Evolutionary conservation across 2,797 vertebrate genomes (phyloP).

Genomic region (Notoglanidium macrostoma): DNA sequence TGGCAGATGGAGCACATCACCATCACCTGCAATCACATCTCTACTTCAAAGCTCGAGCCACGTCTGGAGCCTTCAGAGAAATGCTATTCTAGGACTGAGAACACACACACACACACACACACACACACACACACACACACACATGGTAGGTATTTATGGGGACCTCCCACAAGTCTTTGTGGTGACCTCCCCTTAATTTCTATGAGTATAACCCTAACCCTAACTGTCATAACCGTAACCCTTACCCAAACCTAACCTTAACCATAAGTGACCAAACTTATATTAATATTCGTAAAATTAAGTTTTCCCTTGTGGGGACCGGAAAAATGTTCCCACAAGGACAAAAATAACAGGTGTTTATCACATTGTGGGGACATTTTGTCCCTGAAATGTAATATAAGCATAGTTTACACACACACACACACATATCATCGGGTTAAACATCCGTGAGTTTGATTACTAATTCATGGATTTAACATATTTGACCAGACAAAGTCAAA

Average conservation of each 20-base stretch:
- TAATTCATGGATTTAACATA: neutral
- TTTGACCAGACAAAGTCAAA: neutral
- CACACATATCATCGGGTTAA: neutral
- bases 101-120: neutral
- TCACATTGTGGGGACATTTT: no score
- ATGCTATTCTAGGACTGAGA: neutral
- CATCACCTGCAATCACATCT: conserved; percentile 39
- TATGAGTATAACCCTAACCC: no score
- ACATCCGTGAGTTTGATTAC: neutral
- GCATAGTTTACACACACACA: neutral
- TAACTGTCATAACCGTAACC: no score
- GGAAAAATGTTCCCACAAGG: no score
- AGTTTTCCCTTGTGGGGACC: no score
- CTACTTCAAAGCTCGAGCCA: conserved; percentile 66
- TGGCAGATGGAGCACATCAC: conserved; percentile 58
- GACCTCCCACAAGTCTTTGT: no score
- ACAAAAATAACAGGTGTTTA: no score
- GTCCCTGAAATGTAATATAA: no score
- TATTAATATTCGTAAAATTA: no score
- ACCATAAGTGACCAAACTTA: no score
- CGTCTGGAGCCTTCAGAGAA: neutral
- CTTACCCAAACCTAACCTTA: no score
- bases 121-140: neutral
- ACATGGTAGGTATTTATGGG: neutral
- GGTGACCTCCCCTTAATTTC: no score